Percentiles rank a stretch among this genome's conserved stretches.
phyloP scores from a whole-genome alignment of 2,888 invertebrate genomes.

The Mesoligia furuncula region DNA sequence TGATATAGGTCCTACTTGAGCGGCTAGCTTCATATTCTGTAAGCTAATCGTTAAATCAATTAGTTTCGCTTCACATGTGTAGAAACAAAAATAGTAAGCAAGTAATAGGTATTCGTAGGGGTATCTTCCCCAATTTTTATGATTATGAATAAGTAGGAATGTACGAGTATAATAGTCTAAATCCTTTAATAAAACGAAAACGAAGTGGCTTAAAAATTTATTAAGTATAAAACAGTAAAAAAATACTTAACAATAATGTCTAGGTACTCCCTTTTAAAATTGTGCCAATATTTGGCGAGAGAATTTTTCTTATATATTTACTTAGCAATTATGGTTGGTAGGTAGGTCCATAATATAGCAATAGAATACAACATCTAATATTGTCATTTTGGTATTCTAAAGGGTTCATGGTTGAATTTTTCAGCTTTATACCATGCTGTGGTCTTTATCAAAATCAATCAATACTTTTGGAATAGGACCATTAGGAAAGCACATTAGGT shows the following conservation, averaged over 20 bases:
- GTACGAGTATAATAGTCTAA: background rate
- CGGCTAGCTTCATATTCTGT: constrained; percentile 9
- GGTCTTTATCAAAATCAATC: background rate
- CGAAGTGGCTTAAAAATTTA: constrained; percentile 24
- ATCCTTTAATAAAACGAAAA: background rate
- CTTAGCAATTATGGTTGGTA: background rate
- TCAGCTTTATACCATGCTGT: background rate
- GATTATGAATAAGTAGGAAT: background rate
- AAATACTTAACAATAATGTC: constrained; percentile 27
- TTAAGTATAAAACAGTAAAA: constrained; percentile 44
- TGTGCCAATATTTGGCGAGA: background rate
- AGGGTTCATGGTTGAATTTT: background rate
- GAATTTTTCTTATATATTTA: background rate
- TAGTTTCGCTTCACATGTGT: background rate
- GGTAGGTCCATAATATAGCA: background rate
- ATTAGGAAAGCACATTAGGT: background rate
- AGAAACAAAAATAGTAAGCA: background rate
- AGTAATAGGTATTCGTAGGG: background rate
- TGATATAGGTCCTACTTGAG: background rate
- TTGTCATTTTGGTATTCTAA: constrained; percentile 15
- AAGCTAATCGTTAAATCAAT: constrained; percentile 14
- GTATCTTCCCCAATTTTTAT: background rate
- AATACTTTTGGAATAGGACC: background rate
- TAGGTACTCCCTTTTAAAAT: background rate
- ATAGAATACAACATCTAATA: background rate